Conservation (phyloP, 1,140 invertebrate genomes). For the Chlorops oryzae region DNA sequence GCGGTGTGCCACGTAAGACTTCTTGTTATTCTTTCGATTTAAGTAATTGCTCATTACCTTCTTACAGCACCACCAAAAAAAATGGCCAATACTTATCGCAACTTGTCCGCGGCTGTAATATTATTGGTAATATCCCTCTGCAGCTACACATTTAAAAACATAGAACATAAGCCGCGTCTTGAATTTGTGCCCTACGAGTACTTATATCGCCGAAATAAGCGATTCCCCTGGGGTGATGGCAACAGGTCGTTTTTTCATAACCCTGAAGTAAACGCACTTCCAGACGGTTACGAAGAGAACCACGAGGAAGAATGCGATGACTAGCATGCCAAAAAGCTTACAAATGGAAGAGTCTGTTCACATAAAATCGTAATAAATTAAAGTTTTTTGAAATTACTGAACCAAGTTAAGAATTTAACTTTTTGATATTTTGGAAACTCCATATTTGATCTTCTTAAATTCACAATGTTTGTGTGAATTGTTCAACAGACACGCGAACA, state of each 20-base stretch:
- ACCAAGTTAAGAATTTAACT: constrained; percentile 6
- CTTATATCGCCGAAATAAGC: constrained; percentile 59
- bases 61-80: too few relatives aligned
- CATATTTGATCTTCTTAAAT: constrained; percentile 17
- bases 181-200: constrained; percentile 65
- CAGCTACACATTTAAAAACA: too few relatives aligned
- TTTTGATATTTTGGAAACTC: constrained; percentile 11
- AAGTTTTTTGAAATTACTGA: neutral
- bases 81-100: too few relatives aligned
- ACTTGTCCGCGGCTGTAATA: too few relatives aligned
- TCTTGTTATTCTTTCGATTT: too few relatives aligned
- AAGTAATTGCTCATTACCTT: too few relatives aligned
- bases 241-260: constrained; percentile 69
- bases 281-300: constrained; percentile 68
- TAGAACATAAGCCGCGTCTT: too few relatives aligned
- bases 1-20: too few relatives aligned
- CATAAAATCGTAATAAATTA: constrained; percentile 5
- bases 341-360: constrained; percentile 11
- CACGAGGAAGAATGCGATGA: constrained; percentile 13
- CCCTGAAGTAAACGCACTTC: constrained; percentile 67
- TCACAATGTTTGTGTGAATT: constrained; percentile 9
- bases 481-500: neutral
- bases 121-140: too few relatives aligned
- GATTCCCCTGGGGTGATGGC: constrained; percentile 82
- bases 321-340: constrained; percentile 12